Base-by-base conservation (phyloP, 2,113 vertebrate genomes). In the Caranx melampygus region DNA sequence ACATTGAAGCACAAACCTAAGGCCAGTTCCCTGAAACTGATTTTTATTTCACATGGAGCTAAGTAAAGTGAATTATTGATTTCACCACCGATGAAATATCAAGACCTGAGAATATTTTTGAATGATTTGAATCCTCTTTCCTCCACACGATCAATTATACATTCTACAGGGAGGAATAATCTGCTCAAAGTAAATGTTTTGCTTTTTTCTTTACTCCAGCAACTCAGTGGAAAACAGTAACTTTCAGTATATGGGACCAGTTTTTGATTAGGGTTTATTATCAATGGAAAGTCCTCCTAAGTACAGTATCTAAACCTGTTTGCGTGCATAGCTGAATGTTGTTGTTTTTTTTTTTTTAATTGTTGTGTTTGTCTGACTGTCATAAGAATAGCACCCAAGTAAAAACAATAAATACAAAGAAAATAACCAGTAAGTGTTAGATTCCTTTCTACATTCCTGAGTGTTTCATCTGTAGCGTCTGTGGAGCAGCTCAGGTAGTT, bases 361-460 rank as follows among this genome's bases (percentile, higher is more conserved):
- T 62, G 12, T 34, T 58, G 3, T n/a, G n/a, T 47, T 54, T 72
- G 26, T 68, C 15, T 45, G 3, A 13, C 20, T 81, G 7, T 47
- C 47, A 11, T 12, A 4, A 72, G 6, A 60, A 47, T n/a, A 44
- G 4, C n/a, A 80, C 0, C 26, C 26, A 26, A 26, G 26, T 26
- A 26, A 26, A 26, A 26, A 26, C 26, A 26, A 66, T 5, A 74
- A 57, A 74, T 14, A 61, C 20, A 59, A 51, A 84, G n/a, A 61
- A 87, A 85, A 74, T 42, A 6, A 21, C 37, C 26, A 20, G 58
- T 37, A 78, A 74, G 8, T 52, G 61, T 84, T 35, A 13, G 44
- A 90, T 91, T 89, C 81, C 85, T 90, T 83, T 84, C 80, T 81
- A 71, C 80, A 89, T 90, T 91, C 82, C 76, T 82, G 52, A 35